Conservation (phyloP, 1,140 invertebrate genomes). For the Tigriopus japonicus region DNA sequence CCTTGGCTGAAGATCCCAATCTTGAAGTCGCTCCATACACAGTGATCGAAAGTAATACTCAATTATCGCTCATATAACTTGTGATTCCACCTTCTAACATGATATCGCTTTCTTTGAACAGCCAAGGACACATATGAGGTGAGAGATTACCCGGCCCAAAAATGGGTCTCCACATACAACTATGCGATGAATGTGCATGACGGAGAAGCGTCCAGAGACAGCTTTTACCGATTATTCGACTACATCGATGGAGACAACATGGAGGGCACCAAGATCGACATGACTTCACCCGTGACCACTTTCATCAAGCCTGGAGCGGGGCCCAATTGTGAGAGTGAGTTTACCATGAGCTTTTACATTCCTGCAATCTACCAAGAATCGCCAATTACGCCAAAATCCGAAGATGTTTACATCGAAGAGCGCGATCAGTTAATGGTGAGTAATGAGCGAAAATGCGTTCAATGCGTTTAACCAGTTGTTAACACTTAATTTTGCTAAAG, state of each 20-base stretch:
- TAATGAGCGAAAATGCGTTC: no score
- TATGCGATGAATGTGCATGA: conserved; percentile 18
- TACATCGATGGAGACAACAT: conserved; percentile 25
- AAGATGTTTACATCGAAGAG: no score
- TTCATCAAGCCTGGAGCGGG: conserved; percentile 23
- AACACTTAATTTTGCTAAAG: no score
- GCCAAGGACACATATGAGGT: conserved; percentile 21
- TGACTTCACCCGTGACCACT: conserved; percentile 26
- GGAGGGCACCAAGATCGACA: conserved; percentile 24
- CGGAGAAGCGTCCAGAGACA: conserved; percentile 19
- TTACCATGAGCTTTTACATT: conserved; percentile 25
- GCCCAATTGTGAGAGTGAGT: conserved; percentile 24
- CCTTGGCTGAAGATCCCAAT: no score
- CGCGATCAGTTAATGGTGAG: no score
- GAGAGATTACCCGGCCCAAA: conserved; percentile 21
- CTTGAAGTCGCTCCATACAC: no score
- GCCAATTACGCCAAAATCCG: no score
- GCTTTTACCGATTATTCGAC: conserved; percentile 24
- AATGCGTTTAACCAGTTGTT: no score
- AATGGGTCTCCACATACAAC: conserved; percentile 23
- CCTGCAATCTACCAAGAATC: conserved; percentile 19
- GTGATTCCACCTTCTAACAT: no score
- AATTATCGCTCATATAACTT: no score
- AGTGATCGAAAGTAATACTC: no score
- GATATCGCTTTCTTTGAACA: no score